A percentile compares a stretch with the other conserved stretches of the same genome.
Conservation (phyloP, 2,797 vertebrate genomes). For the Clarias fuscus region DNA sequence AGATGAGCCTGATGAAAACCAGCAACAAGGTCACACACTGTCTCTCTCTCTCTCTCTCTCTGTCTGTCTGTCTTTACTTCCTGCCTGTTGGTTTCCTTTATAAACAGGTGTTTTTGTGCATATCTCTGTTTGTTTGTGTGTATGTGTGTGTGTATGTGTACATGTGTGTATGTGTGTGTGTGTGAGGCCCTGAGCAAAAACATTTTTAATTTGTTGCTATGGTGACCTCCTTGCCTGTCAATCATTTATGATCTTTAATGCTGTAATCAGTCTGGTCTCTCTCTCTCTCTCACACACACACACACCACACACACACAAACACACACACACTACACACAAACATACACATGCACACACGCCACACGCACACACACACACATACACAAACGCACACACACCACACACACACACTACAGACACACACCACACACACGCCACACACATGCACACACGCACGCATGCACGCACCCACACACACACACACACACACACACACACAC, state of each 20-base stretch:
- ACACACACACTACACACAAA: not conserved
- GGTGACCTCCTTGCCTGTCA: constrained; percentile 59
- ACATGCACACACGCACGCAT: too few relatives aligned
- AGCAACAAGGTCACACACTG: constrained; percentile 38
- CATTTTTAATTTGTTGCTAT: constrained; percentile 9
- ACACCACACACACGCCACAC: too few relatives aligned
- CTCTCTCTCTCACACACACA: too few relatives aligned
- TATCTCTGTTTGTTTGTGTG: not conserved
- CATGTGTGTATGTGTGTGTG: not conserved
- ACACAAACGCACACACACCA: too few relatives aligned
- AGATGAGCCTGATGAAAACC: constrained; percentile 22
- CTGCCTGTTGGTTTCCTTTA: constrained; percentile 10
- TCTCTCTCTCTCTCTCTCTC: not conserved
- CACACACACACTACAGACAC: too few relatives aligned
- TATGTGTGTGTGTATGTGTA: not conserved
- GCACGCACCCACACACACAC: too few relatives aligned
- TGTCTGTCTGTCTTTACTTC: constrained; percentile 27
- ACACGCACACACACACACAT: too few relatives aligned
- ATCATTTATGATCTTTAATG: constrained; percentile 6
- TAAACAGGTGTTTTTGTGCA: constrained; percentile 3
- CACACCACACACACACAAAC: not conserved
- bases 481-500: not conserved
- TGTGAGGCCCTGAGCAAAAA: not conserved
- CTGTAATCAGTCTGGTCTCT: not conserved
- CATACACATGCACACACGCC: too few relatives aligned